Base-by-base conservation (phyloP, 64 coral and sea anemone species). In the Hydrozoanthus tunicans region DNA sequence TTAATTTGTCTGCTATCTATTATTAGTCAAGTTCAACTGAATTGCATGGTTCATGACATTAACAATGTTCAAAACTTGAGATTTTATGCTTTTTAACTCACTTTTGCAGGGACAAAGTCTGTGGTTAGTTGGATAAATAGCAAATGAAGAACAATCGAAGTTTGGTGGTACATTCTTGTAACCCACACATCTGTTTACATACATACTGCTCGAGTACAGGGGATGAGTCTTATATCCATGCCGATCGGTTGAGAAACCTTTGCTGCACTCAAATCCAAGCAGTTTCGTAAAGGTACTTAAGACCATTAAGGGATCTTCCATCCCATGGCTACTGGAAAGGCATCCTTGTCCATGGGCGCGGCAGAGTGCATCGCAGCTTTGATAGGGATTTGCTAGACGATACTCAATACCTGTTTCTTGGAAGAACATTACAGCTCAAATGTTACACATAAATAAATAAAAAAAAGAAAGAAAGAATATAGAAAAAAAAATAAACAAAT, bases 101-200 rank as follows among this genome's bases (percentile, higher is more conserved):
- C 83, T 72, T 71, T 86, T 52, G 56, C 83, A 86, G 58, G 83
- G 83, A 13, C 83, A 86, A 56, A 86, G 83, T 25, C 65, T 86
- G 66, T 86, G 83, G 6, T 23, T 0, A 7, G 10, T 23, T 5
- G 12, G 0, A 20, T 5, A 5, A 5, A 12, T 6, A 26, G 53
- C 0, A 26, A 4, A 53, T 27, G 0, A 7, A 57, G 3, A 15
- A 72, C 83, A 86, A 1, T 72, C 10, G 24, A 86, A 27, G 56
- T 7, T 11, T 14, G 51, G 32, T 5, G 83, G 67, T 71, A 73
- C 14, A 58, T 86, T 86, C 83, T 58, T 86, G 54, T 56, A 73
- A 14, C 83, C 83, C 3, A 9, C 7, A 25, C 83, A 86, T 73
- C n/a, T 72, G 25, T 54, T 69, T 7, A 8, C 43, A 14, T 24